A percentile compares a stretch with the other conserved stretches of the same genome.
These are phyloP conservation scores for Nasonia vitripennis DNA, from an alignment of 1,140 invertebrate genomes.

Conservation along the genomic window DNA sequence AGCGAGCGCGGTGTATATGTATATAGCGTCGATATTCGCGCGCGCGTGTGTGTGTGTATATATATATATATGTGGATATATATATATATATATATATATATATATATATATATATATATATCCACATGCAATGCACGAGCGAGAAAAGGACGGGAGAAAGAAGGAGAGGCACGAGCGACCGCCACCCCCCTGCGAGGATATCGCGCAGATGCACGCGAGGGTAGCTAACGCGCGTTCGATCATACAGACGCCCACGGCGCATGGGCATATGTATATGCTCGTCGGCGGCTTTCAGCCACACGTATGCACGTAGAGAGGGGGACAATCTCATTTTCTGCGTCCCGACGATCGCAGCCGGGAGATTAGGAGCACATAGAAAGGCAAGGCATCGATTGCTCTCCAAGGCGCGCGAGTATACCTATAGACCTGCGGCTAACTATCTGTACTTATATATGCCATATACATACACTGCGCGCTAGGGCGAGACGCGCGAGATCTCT, in stretches of 20 bases:
- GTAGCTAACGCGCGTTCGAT: background rate
- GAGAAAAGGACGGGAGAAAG: background rate
- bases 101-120: background rate
- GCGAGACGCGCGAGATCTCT: background rate
- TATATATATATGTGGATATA: too few species aligned
- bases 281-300: background rate
- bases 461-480: background rate
- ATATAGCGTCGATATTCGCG: background rate
- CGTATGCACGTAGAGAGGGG: background rate
- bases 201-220: background rate
- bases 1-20: background rate
- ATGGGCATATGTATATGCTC: background rate
- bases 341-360: constrained; percentile 19
- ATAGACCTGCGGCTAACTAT: background rate
- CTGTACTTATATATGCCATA: background rate
- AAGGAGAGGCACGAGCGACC: too few species aligned
- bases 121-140: background rate
- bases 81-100: too few species aligned
- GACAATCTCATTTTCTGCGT: constrained; percentile 51
- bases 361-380: constrained; percentile 44
- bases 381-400: constrained; percentile 23
- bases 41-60: background rate
- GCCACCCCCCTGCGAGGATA: background rate
- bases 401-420: background rate
- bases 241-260: background rate